A percentile compares a stretch with the other conserved stretches of the same genome.
Evolutionary conservation across 64 coral and sea anemone species (phyloP).

Genomic region (Astreopora myriophthalma): DNA sequence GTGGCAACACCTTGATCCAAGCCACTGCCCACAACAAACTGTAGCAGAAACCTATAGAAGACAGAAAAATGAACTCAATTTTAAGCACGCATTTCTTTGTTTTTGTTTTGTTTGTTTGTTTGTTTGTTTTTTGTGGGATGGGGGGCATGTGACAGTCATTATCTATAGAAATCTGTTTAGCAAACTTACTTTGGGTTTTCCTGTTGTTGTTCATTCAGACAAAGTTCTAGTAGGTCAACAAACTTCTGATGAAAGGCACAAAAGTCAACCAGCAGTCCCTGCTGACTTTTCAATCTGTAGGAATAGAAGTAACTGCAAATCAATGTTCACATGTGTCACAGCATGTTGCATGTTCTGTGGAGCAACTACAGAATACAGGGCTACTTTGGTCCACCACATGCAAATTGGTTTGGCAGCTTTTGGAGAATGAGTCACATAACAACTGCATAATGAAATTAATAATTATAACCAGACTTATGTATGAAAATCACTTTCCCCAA

Average conservation of each 20-base stretch:
- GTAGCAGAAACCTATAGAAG: slow-evolving; percentile 81
- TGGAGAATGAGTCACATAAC: too few species aligned
- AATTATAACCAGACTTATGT: slow-evolving; percentile 65
- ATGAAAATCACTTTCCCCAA: slow-evolving; percentile 95
- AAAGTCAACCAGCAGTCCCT: slow-evolving; percentile 96
- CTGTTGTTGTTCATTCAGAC: slow-evolving; percentile 84
- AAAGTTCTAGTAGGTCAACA: slow-evolving; percentile 85
- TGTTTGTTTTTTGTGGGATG: too few species aligned
- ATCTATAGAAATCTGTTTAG: background rate
- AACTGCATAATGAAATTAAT: background rate
- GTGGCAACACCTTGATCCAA: slow-evolving; percentile 79
- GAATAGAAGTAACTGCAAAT: background rate
- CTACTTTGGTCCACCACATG: too few species aligned
- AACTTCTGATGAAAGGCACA: slow-evolving; percentile 97
- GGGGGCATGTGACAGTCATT: too few species aligned
- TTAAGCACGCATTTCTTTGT: too few species aligned
- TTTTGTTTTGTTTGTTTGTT: too few species aligned
- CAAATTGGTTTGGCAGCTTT: too few species aligned
- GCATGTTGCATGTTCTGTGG: too few species aligned
- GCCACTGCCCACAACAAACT: slow-evolving; percentile 76
- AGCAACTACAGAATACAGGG: background rate
- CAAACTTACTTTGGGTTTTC: slow-evolving; percentile 91
- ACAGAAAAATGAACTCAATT: background rate
- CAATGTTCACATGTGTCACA: too few species aligned
- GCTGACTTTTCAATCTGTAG: slow-evolving; percentile 91